These are phyloP conservation scores for Drosophila rufa DNA, from an alignment of 1,140 invertebrate species.

Conservation along the genomic window DNA sequence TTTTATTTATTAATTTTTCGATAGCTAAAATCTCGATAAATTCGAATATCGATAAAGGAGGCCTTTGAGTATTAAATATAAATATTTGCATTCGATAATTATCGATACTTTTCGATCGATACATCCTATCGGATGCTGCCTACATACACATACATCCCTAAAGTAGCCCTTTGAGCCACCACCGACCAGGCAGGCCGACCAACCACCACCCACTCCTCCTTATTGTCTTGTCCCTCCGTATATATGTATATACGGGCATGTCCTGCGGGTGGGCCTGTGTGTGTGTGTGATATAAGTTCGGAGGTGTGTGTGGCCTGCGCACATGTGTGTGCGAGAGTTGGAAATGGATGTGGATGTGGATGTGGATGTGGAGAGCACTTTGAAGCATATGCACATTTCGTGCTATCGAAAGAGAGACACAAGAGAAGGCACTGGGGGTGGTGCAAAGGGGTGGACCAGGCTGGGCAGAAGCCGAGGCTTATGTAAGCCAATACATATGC, in stretches of 20 bases:
- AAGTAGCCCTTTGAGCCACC: slow-evolving; percentile 71
- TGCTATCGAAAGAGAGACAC: slow-evolving; percentile 68
- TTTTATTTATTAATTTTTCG: neutral
- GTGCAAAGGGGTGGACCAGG: slow-evolving; percentile 32
- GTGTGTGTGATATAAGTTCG: slow-evolving; percentile 9
- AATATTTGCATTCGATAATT: neutral
- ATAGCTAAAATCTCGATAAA: neutral
- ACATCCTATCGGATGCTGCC: neutral
- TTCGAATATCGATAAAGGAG: too few relatives aligned
- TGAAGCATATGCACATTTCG: slow-evolving; percentile 81
- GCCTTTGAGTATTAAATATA: too few relatives aligned
- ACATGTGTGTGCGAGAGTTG: slow-evolving; percentile 42
- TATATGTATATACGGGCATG: slow-evolving; percentile 25
- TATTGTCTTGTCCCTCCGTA: slow-evolving; percentile 56
- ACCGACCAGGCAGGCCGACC: slow-evolving; percentile 28
- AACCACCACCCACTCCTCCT: slow-evolving; percentile 42
- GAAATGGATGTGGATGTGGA: slow-evolving; percentile 43
- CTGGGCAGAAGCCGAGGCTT: slow-evolving; percentile 70
- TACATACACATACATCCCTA: slow-evolving; percentile 15
- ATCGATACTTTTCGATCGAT: neutral
- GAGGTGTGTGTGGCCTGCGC: slow-evolving; percentile 30
- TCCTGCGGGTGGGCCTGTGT: slow-evolving; percentile 53
- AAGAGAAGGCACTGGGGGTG: slow-evolving; percentile 16
- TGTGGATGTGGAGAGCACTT: slow-evolving; percentile 65
- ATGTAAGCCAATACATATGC: slow-evolving; percentile 81